Conservation (phyloP, 2,888 invertebrate species). For the Tortricodes alternella region DNA sequence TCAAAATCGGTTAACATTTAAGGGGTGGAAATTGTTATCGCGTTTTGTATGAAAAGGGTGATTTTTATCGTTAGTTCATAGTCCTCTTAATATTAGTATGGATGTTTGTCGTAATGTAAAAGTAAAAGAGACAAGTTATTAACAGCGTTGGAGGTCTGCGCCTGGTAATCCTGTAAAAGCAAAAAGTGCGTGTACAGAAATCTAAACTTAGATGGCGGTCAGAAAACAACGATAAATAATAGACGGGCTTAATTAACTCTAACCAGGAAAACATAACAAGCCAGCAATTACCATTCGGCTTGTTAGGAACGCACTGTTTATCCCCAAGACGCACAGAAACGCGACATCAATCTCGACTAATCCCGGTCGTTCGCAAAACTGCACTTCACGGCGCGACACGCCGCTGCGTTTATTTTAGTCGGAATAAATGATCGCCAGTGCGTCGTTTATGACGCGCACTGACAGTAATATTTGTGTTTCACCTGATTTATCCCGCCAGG, state of each 20-base stretch:
- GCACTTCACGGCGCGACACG: slow-evolving; percentile 61
- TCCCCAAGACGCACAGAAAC: slow-evolving; percentile 59
- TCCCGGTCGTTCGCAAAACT: slow-evolving; percentile 68
- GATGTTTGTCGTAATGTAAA: too few relatives aligned
- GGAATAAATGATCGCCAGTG: slow-evolving; percentile 56
- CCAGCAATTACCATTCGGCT: slow-evolving; percentile 55
- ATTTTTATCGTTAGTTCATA: too few relatives aligned
- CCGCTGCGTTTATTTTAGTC: slow-evolving; percentile 56
- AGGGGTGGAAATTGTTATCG: too few relatives aligned
- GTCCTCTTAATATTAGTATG: too few relatives aligned
- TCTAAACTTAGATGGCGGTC: slow-evolving; percentile 13
- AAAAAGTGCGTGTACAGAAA: slow-evolving; percentile 15
- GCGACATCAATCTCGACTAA: slow-evolving; percentile 66
- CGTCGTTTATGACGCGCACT: slow-evolving; percentile 65
- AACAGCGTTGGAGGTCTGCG: too few relatives aligned
- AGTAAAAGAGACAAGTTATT: too few relatives aligned
- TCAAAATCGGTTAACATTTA: too few relatives aligned
- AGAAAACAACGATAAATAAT: slow-evolving; percentile 42
- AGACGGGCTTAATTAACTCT: slow-evolving; percentile 51
- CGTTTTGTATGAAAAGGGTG: too few relatives aligned
- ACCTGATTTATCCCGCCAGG: slow-evolving; percentile 64
- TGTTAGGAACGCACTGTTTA: slow-evolving; percentile 60
- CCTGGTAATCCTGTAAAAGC: too few relatives aligned
- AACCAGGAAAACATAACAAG: slow-evolving; percentile 55
- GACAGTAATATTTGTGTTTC: slow-evolving; percentile 70